Conservation (phyloP, 2,888 invertebrate species). For the Sepioteuthis lessoniana region DNA sequence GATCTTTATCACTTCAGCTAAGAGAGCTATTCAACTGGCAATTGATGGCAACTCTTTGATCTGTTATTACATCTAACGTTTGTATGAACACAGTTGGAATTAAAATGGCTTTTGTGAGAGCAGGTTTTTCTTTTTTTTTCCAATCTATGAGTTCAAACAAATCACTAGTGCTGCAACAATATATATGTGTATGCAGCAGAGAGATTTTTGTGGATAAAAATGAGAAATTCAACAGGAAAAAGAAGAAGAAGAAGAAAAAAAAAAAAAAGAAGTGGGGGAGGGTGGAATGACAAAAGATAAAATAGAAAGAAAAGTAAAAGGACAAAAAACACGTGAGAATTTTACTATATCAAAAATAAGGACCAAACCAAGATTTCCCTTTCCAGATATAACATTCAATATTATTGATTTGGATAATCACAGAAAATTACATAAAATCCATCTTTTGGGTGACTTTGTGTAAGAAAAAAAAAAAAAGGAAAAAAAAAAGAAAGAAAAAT, state of each 20-base stretch:
- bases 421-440: background rate
- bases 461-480: background rate
- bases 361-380: slow-evolving; percentile 5
- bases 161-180: slow-evolving; percentile 33
- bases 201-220: slow-evolving; percentile 1
- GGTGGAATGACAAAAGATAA: background rate
- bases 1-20: slow-evolving; percentile 25
- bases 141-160: slow-evolving; percentile 16
- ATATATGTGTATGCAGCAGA: background rate
- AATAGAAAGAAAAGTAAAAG: background rate
- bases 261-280: background rate
- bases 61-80: background rate
- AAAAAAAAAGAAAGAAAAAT: background rate
- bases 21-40: slow-evolving; percentile 23
- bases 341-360: slow-evolving; percentile 15
- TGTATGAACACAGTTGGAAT: slow-evolving; percentile 11
- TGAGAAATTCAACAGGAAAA: background rate
- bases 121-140: background rate
- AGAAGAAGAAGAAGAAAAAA: background rate
- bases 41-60: slow-evolving; percentile 9
- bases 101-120: slow-evolving; percentile 23
- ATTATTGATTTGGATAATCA: background rate
- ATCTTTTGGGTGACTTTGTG: background rate
- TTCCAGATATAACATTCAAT: background rate
- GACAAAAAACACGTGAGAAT: background rate